Evolutionary conservation across 2,888 invertebrate genomes (phyloP).

Genomic region (Tetramorium bicarinatum): DNA sequence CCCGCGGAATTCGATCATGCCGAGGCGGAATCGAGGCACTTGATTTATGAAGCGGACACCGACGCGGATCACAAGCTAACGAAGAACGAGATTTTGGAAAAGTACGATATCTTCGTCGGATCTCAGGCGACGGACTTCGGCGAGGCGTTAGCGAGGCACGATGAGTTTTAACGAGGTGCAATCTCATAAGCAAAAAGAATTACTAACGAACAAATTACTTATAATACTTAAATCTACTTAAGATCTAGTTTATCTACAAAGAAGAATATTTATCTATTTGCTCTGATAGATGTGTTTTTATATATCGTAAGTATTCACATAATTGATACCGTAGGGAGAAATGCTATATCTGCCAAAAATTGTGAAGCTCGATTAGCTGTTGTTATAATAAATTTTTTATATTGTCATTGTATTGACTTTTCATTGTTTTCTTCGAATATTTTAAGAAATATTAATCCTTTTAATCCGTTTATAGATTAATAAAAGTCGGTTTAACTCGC

Average conservation of each 20-base stretch:
- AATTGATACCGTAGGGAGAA: conserved; percentile 51
- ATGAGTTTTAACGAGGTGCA: conserved; percentile 93
- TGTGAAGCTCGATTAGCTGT: conserved; percentile 31
- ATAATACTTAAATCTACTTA: conserved; percentile 56
- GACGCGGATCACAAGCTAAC: conserved; percentile 96
- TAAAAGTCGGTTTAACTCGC: too few species aligned
- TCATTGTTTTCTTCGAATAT: neutral
- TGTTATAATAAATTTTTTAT: conserved; percentile 53
- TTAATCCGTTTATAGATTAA: too few species aligned
- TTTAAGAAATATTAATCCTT: neutral
- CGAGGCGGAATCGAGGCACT: conserved; percentile 97
- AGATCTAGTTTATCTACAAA: conserved; percentile 59
- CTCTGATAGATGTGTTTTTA: conserved; percentile 59
- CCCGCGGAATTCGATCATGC: conserved; percentile 99
- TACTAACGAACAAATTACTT: conserved; percentile 60
- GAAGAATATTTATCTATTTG: conserved; percentile 58
- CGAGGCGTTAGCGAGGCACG: conserved; percentile 97
- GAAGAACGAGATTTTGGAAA: conserved; percentile 95
- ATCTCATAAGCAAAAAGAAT: conserved; percentile 61
- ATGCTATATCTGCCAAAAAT: conserved; percentile 56
- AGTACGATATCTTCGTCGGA: conserved; percentile 99
- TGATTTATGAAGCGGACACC: conserved; percentile 97
- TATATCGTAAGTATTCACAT: conserved; percentile 55
- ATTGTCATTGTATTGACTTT: conserved; percentile 5
- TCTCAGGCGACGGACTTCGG: conserved; percentile 99